Evolutionary conservation across 2,888 invertebrate species (phyloP), one percentile per base, ranked within the genome.

Genomic region (Eupithecia vulgata): DNA sequence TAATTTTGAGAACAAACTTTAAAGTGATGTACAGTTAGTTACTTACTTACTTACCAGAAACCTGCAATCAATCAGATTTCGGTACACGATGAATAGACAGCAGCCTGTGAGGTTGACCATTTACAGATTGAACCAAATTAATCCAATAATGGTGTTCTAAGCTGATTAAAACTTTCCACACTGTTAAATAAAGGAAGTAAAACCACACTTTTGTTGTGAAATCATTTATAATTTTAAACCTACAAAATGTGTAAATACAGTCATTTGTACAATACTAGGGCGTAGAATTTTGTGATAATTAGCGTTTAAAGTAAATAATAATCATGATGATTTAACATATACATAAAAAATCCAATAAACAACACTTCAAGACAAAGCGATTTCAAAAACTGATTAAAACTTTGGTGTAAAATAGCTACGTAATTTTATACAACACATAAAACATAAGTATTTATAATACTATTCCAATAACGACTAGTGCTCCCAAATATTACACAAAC

Each of bases 181-280:
- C 15, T 17, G 17, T 6, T 34, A 34, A 5, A 25, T n/a, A 21
- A 25, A 13, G 34, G 34, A 17, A 61, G 8, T 17, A 40, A 8
- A 65, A 65, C 40, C 35, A 65, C n/a, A 17, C 6, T 37, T 64
- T 62, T 83, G 84, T 84, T 83, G 87, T 91, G 88, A 89, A 93
- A 92, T 90, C 91, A 87, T 93, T 93, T 91, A 92, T 87, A 91
- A 80, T 83, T 80, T 76, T 70, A 76, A 82, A 84, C 81, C 79
- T 82, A 82, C 70, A 83, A 86, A 72, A 80, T 82, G 81, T 89
- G 89, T 90, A 91, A 91, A 91, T 89, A 91, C 88, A 91, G 87
- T 90, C 89, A 82, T 83, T 86, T 78, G 80, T 84, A 81, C 83
- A 83, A 84, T 87, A 88, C 85, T 88, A 79, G 79, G 82, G 35